Conservation (phyloP, 2,888 invertebrate genomes). For the Cartodere bifasciata region DNA sequence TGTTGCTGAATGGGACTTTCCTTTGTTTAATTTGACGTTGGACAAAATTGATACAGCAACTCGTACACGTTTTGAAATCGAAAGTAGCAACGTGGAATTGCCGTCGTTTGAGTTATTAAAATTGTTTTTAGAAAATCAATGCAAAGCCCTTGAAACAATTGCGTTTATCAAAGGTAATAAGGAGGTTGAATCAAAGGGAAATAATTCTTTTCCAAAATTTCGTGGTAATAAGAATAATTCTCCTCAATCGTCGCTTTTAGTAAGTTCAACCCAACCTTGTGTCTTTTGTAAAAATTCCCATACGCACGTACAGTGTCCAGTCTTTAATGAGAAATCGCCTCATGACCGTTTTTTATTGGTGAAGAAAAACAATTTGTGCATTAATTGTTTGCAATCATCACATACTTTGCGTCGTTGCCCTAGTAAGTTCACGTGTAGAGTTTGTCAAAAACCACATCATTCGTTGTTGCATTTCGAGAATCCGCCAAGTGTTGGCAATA, state of each 20-base stretch:
- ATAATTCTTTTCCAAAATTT: not conserved
- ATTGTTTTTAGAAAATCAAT: conserved; percentile 1
- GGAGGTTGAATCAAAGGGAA: not conserved
- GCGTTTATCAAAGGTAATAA: conserved; percentile 3
- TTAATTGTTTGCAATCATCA: conserved; percentile 2
- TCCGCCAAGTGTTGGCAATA: not conserved
- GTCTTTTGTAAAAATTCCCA: not conserved
- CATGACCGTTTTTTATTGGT: not conserved
- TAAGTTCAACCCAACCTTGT: not conserved
- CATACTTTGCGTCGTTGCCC: conserved; percentile 1
- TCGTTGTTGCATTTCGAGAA: conserved; percentile 2
- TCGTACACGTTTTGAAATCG: conserved; percentile 1
- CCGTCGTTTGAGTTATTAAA: not conserved
- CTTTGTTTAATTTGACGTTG: not conserved
- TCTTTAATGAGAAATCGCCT: not conserved
- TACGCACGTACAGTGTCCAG: not conserved
- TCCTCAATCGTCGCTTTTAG: not conserved
- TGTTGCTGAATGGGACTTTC: conserved; percentile 3
- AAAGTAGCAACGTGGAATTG: not conserved
- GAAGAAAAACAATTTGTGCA: conserved; percentile 1
- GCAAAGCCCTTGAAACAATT: not conserved
- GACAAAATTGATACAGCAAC: conserved; percentile 1
- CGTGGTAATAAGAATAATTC: no score
- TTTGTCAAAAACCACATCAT: not conserved
- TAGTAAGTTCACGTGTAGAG: not conserved